Base-by-base conservation (phyloP, 2,888 invertebrate genomes). In the Nemoura dubitans region DNA sequence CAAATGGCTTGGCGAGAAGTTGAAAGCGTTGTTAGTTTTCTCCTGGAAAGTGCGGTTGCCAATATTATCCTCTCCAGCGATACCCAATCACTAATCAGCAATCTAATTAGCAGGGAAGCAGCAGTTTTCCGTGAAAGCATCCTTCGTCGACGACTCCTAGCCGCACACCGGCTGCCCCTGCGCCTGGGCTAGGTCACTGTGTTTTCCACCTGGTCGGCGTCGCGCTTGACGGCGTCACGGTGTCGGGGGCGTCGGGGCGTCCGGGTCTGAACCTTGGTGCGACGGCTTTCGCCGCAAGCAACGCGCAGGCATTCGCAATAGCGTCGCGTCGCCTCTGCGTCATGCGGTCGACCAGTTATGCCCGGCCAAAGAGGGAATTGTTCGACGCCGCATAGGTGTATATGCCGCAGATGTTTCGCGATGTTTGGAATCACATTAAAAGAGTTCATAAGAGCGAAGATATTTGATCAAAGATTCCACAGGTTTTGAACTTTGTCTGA, bases 131-230 rank as follows among this genome's bases (percentile, higher is more conserved):
- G n/a, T n/a, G n/a, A n/a, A n/a, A n/a, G n/a, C n/a, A n/a, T n/a
- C n/a, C n/a, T n/a, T n/a, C n/a, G n/a, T n/a, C n/a, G n/a, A n/a
- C n/a, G n/a, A n/a, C n/a, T n/a, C n/a, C n/a, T n/a, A n/a, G n/a
- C n/a, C n/a, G n/a, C n/a, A 36, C 3, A 10, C 3, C 36, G 36
- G 5, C 36, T 36, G 36, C 36, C 36, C 36, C 36, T 3, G 36
- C 36, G 10, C 10, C 36, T 36, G 36, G 36, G 36, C 36, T 80
- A 80, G 28, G 80, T 26, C 29, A 81, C 27, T 7, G 81, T 81
- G 81, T 81, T 81, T 87, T 87, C 87, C 87, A 85, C 59, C 87
- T 84, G 86, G 86, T 87, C 86, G 87, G 87, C 78, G 81, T 86
- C 36, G 43, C 80, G n/a, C 80, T 80, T 27, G 80, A 16, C 27